Conservation (phyloP, 2,888 invertebrate genomes). For the Leptura quadrifasciata region DNA sequence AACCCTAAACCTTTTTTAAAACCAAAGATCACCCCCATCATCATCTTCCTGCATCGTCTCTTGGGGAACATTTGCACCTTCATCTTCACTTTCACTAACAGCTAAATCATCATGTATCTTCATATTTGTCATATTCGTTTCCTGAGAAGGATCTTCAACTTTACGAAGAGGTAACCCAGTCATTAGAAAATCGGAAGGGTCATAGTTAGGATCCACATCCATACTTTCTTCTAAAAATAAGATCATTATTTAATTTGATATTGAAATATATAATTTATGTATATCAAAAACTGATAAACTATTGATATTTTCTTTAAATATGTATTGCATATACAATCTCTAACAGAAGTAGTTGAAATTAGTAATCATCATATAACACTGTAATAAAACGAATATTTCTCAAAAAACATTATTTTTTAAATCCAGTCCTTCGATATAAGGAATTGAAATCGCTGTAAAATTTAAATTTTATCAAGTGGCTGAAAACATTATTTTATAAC, state of each 20-base stretch:
- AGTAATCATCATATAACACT: no score
- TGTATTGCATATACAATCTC: background rate
- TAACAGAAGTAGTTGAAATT: no score
- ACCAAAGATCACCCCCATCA: slow-evolving; percentile 78
- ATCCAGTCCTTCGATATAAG: no score
- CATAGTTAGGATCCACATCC: slow-evolving; percentile 88
- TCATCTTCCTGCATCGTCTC: slow-evolving; percentile 71
- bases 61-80: slow-evolving; percentile 65
- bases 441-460: no score
- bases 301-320: no score
- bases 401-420: no score
- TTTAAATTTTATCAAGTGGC: no score
- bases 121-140: slow-evolving; percentile 75
- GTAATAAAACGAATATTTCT: no score
- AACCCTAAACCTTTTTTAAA: slow-evolving; percentile 68
- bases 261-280: no score
- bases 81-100: slow-evolving; percentile 87
- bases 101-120: slow-evolving; percentile 85
- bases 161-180: slow-evolving; percentile 70
- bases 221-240: slow-evolving; percentile 79
- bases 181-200: slow-evolving; percentile 89
- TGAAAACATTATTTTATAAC: no score
- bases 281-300: no score
- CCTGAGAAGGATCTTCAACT: slow-evolving; percentile 61
- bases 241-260: slow-evolving; percentile 19